phyloP scores from a whole-genome alignment of 1,140 invertebrate genomes.

The Nebria ingens region DNA sequence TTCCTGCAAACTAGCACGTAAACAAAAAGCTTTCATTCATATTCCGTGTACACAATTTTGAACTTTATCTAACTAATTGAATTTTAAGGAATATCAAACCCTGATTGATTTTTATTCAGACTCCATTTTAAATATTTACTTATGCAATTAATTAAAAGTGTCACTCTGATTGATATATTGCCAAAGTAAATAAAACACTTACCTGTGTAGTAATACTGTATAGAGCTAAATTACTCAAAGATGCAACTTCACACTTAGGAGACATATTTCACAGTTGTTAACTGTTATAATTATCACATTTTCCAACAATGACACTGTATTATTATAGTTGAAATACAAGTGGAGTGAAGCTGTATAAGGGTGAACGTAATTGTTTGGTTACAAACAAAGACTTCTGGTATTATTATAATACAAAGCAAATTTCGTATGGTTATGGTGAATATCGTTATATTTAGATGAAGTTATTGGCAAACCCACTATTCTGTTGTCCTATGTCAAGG shows the following conservation, averaged over 20 bases:
- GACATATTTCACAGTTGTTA: slow-evolving; percentile 30
- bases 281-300: slow-evolving; percentile 10
- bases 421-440: background rate
- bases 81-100: too few species aligned
- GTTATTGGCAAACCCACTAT: background rate
- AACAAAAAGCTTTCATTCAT: too few species aligned
- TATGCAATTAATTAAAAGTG: too few species aligned
- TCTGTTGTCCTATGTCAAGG: background rate
- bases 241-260: slow-evolving; percentile 36
- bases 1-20: too few species aligned
- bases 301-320: too few species aligned
- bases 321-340: too few species aligned
- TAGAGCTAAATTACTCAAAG: slow-evolving; percentile 35
- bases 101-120: too few species aligned
- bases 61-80: too few species aligned
- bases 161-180: slow-evolving; percentile 34
- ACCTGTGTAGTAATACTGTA: slow-evolving; percentile 39
- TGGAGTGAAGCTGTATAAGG: background rate
- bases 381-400: background rate
- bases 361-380: background rate
- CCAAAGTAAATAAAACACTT: slow-evolving; percentile 34
- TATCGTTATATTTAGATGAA: slow-evolving; percentile 10
- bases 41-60: too few species aligned
- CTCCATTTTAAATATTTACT: too few species aligned
- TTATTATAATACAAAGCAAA: too few species aligned